Base-by-base conservation (phyloP, 2,113 vertebrate species). In the Turnix velox region DNA sequence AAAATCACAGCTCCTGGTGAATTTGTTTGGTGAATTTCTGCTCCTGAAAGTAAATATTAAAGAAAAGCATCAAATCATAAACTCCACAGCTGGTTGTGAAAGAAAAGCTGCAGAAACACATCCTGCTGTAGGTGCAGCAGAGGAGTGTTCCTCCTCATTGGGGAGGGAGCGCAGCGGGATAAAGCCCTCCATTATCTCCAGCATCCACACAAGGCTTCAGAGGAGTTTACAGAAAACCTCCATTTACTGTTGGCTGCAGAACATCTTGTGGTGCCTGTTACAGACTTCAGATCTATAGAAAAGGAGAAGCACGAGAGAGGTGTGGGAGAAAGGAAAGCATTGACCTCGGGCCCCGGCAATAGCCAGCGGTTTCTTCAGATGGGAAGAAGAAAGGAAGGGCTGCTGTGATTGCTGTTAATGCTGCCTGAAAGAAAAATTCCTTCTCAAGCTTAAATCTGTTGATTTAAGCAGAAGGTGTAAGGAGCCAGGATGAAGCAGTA, bases 291-390 rank as follows among this genome's bases (percentile, higher is more conserved):
- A 61, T 65, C 58, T 28, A 3, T 35, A 68, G 87, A 31, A 62
- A 79, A 76, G 59, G 72, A 33, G 84, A n/a, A 85, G 49, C n/a
- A 0, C 9, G 40, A 49, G 40, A 59, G 54, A 35, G 2, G 27
- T 18, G 74, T 20, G 88, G 79, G 75, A 88, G 83, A 66, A 81
- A 84, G 63, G 89, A 40, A 49, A 74, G 55, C 18, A 0, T 1
- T 84, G 92, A 94, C 94, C 94, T 49, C 33, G 6, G 72, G 80
- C 73, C 67, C 59, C 4, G 59, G 65, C 73, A 65, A 74, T 45
- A 57, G 93, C 42, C 1, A 49, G 68, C 77, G 35, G 61, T 88
- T 84, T 66, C 93, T 92, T 42, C 12, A 65, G 77, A 25, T 61
- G 23, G 3, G 86, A 87, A 87, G 84, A 30, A 69, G 45, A 82